A percentile compares a stretch with the other conserved stretches of the same genome.
phyloP scores from a whole-genome alignment of 2,797 vertebrate genomes.

The Syngnathus acus region DNA sequence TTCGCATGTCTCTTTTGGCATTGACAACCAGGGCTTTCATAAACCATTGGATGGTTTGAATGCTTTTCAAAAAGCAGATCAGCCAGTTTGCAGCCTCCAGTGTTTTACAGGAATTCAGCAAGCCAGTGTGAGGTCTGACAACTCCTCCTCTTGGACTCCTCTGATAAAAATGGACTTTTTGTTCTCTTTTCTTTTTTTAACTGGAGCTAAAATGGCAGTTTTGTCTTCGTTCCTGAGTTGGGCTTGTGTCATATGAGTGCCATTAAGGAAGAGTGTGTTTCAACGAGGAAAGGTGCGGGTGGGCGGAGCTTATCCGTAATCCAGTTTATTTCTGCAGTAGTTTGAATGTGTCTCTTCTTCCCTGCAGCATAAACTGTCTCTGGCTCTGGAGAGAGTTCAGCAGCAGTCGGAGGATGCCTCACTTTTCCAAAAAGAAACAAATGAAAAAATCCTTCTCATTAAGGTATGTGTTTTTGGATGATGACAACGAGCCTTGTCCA shows the following conservation, averaged over 20 bases:
- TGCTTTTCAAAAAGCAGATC: slow-evolving; percentile 11
- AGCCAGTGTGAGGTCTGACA: slow-evolving; percentile 27
- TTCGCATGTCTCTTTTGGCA: no score
- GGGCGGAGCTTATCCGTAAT: slow-evolving; percentile 11
- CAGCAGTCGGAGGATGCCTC: slow-evolving; percentile 55
- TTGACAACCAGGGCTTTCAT: slow-evolving; percentile 9
- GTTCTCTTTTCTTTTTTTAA: slow-evolving; percentile 1
- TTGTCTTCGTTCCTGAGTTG: slow-evolving; percentile 20
- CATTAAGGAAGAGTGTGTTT: slow-evolving; percentile 26
- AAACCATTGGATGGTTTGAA: slow-evolving; percentile 1
- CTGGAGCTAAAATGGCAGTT: slow-evolving; percentile 16
- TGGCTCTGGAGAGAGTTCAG: slow-evolving; percentile 50
- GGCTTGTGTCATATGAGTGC: slow-evolving; percentile 38
- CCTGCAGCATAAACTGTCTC: slow-evolving; percentile 57
- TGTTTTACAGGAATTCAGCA: slow-evolving; percentile 50
- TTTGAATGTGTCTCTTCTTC: slow-evolving; percentile 19
- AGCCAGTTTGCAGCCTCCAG: slow-evolving; percentile 10
- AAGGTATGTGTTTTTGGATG: slow-evolving; percentile 47
- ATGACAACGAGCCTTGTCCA: background rate
- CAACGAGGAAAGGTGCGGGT: slow-evolving; percentile 3
- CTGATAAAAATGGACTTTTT: background rate
- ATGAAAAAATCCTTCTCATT: slow-evolving; percentile 61
- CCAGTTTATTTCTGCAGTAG: slow-evolving; percentile 13
- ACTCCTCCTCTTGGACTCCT: background rate
- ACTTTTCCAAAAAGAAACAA: slow-evolving; percentile 51